Evolutionary conservation across 2,113 vertebrate genomes (phyloP).

Genomic region (Sander lucioperca): DNA sequence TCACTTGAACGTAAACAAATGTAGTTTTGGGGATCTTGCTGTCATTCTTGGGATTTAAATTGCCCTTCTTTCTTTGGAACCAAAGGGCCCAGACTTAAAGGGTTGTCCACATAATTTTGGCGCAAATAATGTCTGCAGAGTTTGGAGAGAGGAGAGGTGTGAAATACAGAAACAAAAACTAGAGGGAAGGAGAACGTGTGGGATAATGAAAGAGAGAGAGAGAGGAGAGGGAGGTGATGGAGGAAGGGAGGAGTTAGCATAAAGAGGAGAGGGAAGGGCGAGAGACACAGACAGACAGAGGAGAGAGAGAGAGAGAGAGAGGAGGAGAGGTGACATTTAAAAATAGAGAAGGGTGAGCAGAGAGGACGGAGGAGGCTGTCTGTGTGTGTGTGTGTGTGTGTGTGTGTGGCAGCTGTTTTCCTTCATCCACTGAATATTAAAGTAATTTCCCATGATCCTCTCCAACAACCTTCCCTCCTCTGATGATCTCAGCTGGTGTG

Average conservation of each 20-base stretch:
- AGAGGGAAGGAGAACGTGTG: not conserved
- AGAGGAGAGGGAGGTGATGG: not conserved
- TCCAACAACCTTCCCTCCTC: not conserved
- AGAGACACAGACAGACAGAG: not conserved
- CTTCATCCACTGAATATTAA: conserved; percentile 4
- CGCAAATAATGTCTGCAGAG: not conserved
- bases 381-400: conserved; percentile 15
- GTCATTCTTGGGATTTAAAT: no score
- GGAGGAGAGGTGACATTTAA: conserved; percentile 34
- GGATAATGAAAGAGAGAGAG: not conserved
- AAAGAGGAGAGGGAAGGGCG: conserved; percentile 24
- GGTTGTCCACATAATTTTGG: not conserved
- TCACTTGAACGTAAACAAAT: no score
- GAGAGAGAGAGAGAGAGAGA: conserved; percentile 14
- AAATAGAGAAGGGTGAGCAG: conserved; percentile 21
- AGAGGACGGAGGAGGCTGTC: conserved; percentile 10
- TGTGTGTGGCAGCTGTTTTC: conserved; percentile 21
- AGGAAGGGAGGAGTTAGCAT: conserved; percentile 25
- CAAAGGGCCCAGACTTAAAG: not conserved
- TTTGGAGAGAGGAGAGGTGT: not conserved
- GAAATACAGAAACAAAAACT: no score
- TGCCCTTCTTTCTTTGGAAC: no score
- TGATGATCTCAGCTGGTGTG: not conserved
- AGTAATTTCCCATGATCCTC: conserved; percentile 41
- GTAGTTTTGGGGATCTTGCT: no score